Base-by-base conservation (phyloP, 2,113 vertebrate genomes). In the Serilophus lunatus region DNA sequence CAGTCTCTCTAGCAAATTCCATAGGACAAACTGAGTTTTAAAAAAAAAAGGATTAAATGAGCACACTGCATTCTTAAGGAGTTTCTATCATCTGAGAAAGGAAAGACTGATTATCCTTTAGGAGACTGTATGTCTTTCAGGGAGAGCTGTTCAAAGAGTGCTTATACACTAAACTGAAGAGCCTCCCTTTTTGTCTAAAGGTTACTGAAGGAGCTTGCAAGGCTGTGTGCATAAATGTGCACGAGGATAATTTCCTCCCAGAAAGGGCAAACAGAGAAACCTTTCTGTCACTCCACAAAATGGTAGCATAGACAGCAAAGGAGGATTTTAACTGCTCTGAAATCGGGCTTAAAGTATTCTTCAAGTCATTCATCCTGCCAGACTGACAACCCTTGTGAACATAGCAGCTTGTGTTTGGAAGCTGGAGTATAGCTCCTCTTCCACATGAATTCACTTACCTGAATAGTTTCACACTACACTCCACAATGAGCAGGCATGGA, bases 371-470 rank as follows among this genome's bases (percentile, higher is more conserved):
- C 51, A 40, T 51, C 51, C 51, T 68, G 29, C 40, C 88, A 88
- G 76, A 70, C 42, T 65, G 72, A 60, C 20, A 56, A 51, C 11
- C 16, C 38, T 12, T 35, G 38, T 38, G 59, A 88, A 86, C 54
- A 83, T 9, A 53, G 71, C 40, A 66, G 54, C n/a, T 74, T 77
- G 23, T 66, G 71, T 22, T 26, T 47, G 38, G 64, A 60, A 90
- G 47, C 29, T 78, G 60, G 42, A 81, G 18, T 19, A 10, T 42
- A 74, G 49, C n/a, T 63, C 29, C 35, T 38, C n/a, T 86, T 86
- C 54, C 65, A 44, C n/a, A 14, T 29, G 60, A 94, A 63, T 61
- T 92, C 88, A 60, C 71, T 90, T 31, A 90, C 75, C 90, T 92
- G 79, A 51, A 42, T 2, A 75, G 69, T 44, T 88, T 53, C 69